phyloP scores from a whole-genome alignment of 2,113 vertebrate species.

The Coturnix japonica region DNA sequence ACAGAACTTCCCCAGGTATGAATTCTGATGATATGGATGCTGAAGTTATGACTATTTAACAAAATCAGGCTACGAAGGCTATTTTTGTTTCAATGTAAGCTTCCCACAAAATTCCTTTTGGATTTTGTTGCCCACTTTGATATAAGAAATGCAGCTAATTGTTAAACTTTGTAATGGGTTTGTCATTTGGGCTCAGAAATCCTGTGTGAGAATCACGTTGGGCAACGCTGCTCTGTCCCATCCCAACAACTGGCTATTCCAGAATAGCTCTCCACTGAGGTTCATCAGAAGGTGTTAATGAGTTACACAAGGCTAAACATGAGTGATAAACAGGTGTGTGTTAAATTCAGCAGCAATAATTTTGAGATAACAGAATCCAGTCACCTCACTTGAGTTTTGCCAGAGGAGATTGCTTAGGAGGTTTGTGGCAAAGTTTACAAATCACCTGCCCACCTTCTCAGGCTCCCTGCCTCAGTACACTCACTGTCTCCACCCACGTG shows the following conservation, averaged over 20 bases:
- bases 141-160: neutral
- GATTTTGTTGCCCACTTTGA: neutral
- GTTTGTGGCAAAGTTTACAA: neutral
- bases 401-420: neutral
- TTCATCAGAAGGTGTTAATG: neutral
- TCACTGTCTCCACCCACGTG: neutral
- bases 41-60: neutral
- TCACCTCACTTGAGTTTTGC: neutral
- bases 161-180: neutral
- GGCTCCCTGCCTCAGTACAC: neutral
- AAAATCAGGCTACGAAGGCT: neutral
- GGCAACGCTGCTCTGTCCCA: neutral
- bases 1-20: no score
- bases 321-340: neutral
- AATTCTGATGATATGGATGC: neutral
- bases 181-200: neutral
- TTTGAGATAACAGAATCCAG: neutral
- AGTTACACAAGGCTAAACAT: neutral
- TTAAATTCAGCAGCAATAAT: neutral
- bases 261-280: neutral
- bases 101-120: neutral
- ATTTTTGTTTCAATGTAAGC: neutral
- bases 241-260: neutral
- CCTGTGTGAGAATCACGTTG: neutral
- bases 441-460: neutral